Evolutionary conservation across 2,797 vertebrate species (phyloP).

Genomic region (Euthynnus affinis): DNA sequence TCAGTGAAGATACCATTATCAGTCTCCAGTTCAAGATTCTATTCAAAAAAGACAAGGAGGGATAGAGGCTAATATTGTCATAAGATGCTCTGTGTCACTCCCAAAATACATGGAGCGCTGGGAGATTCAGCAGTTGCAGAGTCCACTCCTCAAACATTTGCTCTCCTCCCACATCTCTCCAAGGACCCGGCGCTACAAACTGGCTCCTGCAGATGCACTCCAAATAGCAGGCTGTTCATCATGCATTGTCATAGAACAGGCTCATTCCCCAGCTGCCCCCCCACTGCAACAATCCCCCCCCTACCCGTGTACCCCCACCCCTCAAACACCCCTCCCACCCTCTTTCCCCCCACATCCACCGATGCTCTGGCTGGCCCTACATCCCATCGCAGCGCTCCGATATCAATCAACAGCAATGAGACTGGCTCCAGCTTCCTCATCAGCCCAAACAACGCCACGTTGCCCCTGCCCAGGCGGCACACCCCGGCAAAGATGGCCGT

Average conservation of each 20-base stretch:
- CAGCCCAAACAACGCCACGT: slow-evolving; percentile 44
- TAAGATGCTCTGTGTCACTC: slow-evolving; percentile 76
- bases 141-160: slow-evolving; percentile 82
- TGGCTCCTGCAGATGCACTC: slow-evolving; percentile 80
- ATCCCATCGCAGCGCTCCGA: slow-evolving; percentile 67
- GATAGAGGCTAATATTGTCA: slow-evolving; percentile 80
- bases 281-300: slow-evolving; percentile 21
- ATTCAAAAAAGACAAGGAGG: slow-evolving; percentile 71
- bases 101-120: slow-evolving; percentile 68
- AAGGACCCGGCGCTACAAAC: slow-evolving; percentile 74
- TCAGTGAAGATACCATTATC: slow-evolving; percentile 75
- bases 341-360: slow-evolving; percentile 36
- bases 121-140: slow-evolving; percentile 72
- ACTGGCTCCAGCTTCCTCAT: slow-evolving; percentile 69
- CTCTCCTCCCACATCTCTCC: slow-evolving; percentile 80
- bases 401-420: slow-evolving; percentile 86
- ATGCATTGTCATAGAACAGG: slow-evolving; percentile 80
- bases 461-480: slow-evolving; percentile 66
- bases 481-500: slow-evolving; percentile 62
- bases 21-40: slow-evolving; percentile 70
- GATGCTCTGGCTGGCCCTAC: slow-evolving; percentile 77
- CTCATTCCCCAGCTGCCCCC: slow-evolving; percentile 52
- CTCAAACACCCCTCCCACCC: neutral
- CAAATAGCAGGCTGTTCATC: slow-evolving; percentile 84
- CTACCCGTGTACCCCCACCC: slow-evolving; percentile 18